Evolutionary conservation across 1,140 invertebrate species (phyloP), one percentile per base, ranked within the genome.

Genomic region (Drosophila ficusphila): DNA sequence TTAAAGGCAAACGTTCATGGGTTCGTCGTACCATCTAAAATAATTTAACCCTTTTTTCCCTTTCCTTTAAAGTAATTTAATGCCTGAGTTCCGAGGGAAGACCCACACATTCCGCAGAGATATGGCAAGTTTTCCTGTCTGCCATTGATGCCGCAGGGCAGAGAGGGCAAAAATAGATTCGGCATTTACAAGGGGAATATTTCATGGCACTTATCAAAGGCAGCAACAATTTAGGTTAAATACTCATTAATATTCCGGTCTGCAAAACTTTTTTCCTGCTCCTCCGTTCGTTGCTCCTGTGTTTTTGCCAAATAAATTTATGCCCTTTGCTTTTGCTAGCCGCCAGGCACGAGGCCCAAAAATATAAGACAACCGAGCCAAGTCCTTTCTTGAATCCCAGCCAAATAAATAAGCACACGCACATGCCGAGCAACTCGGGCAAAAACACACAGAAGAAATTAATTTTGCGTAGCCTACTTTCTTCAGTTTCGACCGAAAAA

Each of bases 221-320:
- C 82, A 88, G 82, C 82, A 88, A 88, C 82, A 88, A 88, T 88
- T 88, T 88, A 89, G 82, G 82, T 88, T 88, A 88, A 88, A 88
- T 88, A 88, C 82, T 88, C 82, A 88, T 88, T 88, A 88, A 88
- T 88, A 88, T 88, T 89, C 82, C 83, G 83, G 82, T 88, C 82
- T 89, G 82, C 83, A 61, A 88, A 88, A 88, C 61, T 88, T 88
- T 65, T 61, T 68, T 68, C 34, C 36, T 19, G 7, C 44, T 39
- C 14, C 33, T 14, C 14, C 23, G 3, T 8, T 8, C 19, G 19
- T 4, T 14, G 5, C 57, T 62, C 25, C 58, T 42, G 64, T 67
- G 62, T 68, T 68, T 88, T 88, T 88, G 83, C 74, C 82, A 88
- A 88, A 88, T 88, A 88, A 88, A 89, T 88, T 82, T 88, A 88